A percentile compares a stretch with the other conserved stretches of the same genome.
Conservation (phyloP, 2,888 invertebrate genomes). For the Lathronympha strigana region DNA sequence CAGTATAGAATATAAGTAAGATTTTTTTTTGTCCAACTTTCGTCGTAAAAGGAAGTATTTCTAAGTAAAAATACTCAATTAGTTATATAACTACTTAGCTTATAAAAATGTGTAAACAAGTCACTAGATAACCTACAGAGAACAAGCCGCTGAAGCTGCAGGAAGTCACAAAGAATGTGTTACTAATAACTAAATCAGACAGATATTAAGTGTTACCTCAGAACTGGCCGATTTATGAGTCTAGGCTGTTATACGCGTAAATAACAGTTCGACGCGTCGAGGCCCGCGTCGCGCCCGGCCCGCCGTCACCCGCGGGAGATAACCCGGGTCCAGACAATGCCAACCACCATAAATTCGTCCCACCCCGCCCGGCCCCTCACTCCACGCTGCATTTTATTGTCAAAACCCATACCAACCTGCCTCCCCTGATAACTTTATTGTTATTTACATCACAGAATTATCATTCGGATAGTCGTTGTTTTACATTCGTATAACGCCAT, state of each 20-base stretch:
- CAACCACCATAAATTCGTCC: conserved; percentile 72
- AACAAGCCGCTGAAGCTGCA: neutral
- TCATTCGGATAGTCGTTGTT: conserved; percentile 80
- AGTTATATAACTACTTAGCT: no score
- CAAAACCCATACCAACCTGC: conserved; percentile 77
- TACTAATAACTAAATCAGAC: conserved; percentile 4
- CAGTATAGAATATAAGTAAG: no score
- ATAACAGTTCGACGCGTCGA: conserved; percentile 36
- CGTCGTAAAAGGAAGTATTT: no score
- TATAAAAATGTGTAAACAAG: no score
- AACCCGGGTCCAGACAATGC: conserved; percentile 47
- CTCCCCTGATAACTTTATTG: conserved; percentile 81
- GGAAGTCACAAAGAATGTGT: neutral
- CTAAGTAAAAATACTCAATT: no score
- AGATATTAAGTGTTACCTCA: conserved; percentile 29
- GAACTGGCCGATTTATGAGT: conserved; percentile 33
- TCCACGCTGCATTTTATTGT: conserved; percentile 78
- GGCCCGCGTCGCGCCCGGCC: conserved; percentile 13
- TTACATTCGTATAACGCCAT: conserved; percentile 79
- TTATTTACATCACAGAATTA: conserved; percentile 82
- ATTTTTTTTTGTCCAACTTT: no score
- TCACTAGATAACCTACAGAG: no score
- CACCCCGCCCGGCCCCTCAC: conserved; percentile 61
- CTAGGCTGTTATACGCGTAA: conserved; percentile 23
- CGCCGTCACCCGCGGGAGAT: conserved; percentile 41